Base-by-base conservation (phyloP, 2,113 vertebrate genomes). In the Alligator sinensis region DNA sequence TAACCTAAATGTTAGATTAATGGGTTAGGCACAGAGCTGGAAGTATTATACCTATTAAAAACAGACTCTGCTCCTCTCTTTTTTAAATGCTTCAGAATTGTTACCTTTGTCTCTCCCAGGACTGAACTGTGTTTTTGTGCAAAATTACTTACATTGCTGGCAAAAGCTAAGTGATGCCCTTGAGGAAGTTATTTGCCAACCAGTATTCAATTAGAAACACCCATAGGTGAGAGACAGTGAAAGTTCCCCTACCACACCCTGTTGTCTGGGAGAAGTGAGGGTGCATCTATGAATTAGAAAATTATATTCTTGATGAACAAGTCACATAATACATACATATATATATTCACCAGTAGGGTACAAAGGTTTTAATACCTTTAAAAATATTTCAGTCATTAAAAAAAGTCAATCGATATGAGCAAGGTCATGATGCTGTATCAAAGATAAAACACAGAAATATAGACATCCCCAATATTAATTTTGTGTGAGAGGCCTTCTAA, bases 341-440 rank as follows among this genome's bases (percentile, higher is more conserved):
- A 58, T 89, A 76, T 11, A 5, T 90, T 86, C 66, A 87, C 1
- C 63, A 47, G 38, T 60, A 83, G 30, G 21, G 60, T 47, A 87
- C 81, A 94, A 93, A 80, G n/a, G 2, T 87, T 97, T 97, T 94
- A 95, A 85, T 95, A 15, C 10, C 85, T 60, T 94, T 85, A 66
- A 84, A 87, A 90, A 24, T 0, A 14, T 19, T 85, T 66, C 3
- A 88, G 54, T 10, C 60, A 72, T 82, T 62, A 9, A 93, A 93
- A 89, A 76, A 72, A 85, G 70, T 17, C 90, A 27, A 68, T 90
- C 87, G 90, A 70, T 93, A 80, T 17, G 91, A 87, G 21, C 93
- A 84, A 61, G 63, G 54, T 80, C 75, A 77, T 28, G 82, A 84
- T 91, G 14, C 7, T 47, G 21, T 30, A 59, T 4, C 76, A 88